Evolutionary conservation across 2,113 vertebrate genomes (phyloP).

Genomic region (Anarrhichthys ocellatus): DNA sequence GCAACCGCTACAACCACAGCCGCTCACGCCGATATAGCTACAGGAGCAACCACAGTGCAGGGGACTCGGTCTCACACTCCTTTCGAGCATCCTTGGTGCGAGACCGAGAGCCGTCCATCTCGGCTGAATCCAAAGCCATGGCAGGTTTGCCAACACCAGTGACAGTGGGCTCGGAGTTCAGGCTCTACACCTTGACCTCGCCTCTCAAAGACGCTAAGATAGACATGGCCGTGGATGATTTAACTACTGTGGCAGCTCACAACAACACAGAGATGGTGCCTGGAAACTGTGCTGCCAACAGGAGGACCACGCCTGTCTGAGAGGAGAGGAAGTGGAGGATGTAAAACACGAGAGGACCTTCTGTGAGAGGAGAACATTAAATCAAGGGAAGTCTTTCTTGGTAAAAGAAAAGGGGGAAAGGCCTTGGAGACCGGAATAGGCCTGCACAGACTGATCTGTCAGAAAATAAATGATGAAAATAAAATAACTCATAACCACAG

Average conservation of each 20-base stretch:
- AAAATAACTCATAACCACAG: no score
- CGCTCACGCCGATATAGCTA: constrained; percentile 70
- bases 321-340: not conserved
- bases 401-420: not conserved
- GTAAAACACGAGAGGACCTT: not conserved
- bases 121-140: constrained; percentile 57
- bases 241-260: constrained; percentile 24
- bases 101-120: constrained; percentile 60
- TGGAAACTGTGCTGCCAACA: constrained; percentile 68
- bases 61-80: constrained; percentile 47
- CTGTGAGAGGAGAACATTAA: not conserved
- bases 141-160: constrained; percentile 39
- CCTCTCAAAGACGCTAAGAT: constrained; percentile 57
- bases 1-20: constrained; percentile 71
- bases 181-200: constrained; percentile 69
- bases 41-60: constrained; percentile 70
- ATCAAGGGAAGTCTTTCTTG: not conserved
- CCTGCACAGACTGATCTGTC: not conserved
- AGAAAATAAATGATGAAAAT: not conserved
- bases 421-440: not conserved
- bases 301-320: constrained; percentile 79
- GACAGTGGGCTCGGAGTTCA: constrained; percentile 64
- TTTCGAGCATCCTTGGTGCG: constrained; percentile 54
- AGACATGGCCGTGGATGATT: constrained; percentile 47
- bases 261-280: constrained; percentile 59